These are phyloP conservation scores for Sitta europaea DNA, from an alignment of 2,113 vertebrate species.

Conservation along the genomic window DNA sequence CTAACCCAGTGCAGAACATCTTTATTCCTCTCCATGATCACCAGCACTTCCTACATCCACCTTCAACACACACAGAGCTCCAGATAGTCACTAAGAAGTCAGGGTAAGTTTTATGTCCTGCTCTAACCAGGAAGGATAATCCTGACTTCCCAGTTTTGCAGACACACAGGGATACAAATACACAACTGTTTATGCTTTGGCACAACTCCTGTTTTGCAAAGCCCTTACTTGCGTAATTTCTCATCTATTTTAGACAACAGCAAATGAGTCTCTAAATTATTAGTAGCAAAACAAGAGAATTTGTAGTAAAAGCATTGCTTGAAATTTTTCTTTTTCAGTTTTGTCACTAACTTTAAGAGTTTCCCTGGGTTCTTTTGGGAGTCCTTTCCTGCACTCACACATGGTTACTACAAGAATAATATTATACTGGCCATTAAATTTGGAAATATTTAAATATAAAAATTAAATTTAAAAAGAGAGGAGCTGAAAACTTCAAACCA, in stretches of 20 bases:
- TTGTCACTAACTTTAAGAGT: not conserved
- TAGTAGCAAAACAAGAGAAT: not conserved
- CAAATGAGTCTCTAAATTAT: not conserved
- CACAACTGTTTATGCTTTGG: not conserved
- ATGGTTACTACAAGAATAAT: accelerated
- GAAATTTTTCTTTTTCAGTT: not conserved
- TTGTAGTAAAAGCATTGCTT: not conserved
- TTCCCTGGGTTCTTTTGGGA: not conserved
- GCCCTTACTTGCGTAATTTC: not conserved
- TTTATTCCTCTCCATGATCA: not conserved
- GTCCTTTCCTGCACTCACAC: not conserved
- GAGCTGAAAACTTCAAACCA: not conserved
- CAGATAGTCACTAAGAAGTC: not conserved
- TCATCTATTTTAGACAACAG: not conserved
- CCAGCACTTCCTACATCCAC: not conserved
- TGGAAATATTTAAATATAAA: not conserved
- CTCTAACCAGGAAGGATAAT: not conserved
- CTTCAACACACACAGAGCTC: not conserved
- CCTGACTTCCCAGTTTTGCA: not conserved
- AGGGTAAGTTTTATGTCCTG: not conserved
- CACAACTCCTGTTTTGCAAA: not conserved
- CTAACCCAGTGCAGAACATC: not conserved
- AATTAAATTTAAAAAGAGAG: not conserved
- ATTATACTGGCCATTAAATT: not conserved
- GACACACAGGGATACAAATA: not conserved